phyloP scores from a whole-genome alignment of 2,888 invertebrate species.

The Megamerina dolium region DNA sequence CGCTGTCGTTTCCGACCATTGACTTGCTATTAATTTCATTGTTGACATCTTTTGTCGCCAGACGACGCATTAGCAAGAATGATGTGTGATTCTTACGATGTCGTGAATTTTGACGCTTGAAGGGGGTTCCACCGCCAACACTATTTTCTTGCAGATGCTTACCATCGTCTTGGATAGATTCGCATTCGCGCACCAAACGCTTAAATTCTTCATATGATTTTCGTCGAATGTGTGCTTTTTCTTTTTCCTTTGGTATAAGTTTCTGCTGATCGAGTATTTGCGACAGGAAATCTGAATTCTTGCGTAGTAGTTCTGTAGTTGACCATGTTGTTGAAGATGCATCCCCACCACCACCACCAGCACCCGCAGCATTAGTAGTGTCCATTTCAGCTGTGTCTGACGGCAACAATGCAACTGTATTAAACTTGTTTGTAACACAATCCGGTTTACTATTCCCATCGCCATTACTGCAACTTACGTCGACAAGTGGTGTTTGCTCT shows the following conservation, averaged over 20 bases:
- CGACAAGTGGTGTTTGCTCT: slow-evolving; percentile 18
- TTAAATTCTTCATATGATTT: slow-evolving; percentile 51
- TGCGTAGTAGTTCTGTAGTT: slow-evolving; percentile 43
- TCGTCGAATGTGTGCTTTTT: slow-evolving; percentile 45
- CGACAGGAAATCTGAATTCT: slow-evolving; percentile 47
- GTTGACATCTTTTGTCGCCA: slow-evolving; percentile 29
- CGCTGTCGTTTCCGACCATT: neutral
- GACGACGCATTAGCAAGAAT: slow-evolving; percentile 33
- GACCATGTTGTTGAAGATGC: neutral
- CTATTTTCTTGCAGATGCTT: slow-evolving; percentile 8
- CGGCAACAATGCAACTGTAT: slow-evolving; percentile 17
- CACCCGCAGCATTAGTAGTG: slow-evolving; percentile 26
- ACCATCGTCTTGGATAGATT: slow-evolving; percentile 16
- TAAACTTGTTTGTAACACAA: slow-evolving; percentile 36
- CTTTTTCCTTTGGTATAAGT: slow-evolving; percentile 37
- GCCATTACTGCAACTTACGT: slow-evolving; percentile 11
- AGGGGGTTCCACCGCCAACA: slow-evolving; percentile 24
- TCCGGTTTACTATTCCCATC: slow-evolving; percentile 28
- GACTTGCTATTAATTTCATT: slow-evolving; percentile 17
- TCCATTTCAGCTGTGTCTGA: slow-evolving; percentile 35
- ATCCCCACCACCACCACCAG: neutral
- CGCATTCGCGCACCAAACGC: slow-evolving; percentile 44
- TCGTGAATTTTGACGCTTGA: slow-evolving; percentile 45
- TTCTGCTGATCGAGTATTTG: slow-evolving; percentile 45
- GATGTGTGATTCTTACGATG: slow-evolving; percentile 43